Evolutionary conservation across 1,140 invertebrate genomes (phyloP).

Genomic region (Centruroides sculpturatus): DNA sequence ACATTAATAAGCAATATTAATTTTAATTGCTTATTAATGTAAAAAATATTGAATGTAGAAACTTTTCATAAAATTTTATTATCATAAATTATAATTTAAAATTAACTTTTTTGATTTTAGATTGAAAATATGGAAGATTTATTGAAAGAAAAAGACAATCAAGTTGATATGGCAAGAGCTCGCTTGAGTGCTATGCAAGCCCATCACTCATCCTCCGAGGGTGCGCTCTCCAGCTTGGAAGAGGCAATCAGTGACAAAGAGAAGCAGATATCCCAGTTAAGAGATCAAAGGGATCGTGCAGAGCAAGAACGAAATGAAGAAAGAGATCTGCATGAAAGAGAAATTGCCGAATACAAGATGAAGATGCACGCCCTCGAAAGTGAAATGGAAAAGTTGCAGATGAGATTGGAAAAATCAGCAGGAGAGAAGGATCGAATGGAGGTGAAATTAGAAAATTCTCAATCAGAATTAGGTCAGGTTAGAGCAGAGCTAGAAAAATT

Average conservation of each 20-base stretch:
- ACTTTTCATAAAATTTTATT: too few relatives aligned
- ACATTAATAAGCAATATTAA: too few relatives aligned
- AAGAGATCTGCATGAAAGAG: slow-evolving; percentile 78
- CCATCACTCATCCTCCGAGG: slow-evolving; percentile 80
- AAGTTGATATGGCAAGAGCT: slow-evolving; percentile 85
- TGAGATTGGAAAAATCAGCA: slow-evolving; percentile 66
- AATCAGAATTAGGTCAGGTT: slow-evolving; percentile 81
- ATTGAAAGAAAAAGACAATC: slow-evolving; percentile 94
- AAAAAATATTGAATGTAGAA: too few relatives aligned
- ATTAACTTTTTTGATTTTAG: slow-evolving; percentile 62
- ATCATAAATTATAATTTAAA: too few relatives aligned
- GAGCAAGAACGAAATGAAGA: slow-evolving; percentile 94
- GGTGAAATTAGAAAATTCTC: slow-evolving; percentile 76
- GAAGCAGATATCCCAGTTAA: slow-evolving; percentile 81
- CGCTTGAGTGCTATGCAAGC: slow-evolving; percentile 73
- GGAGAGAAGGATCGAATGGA: slow-evolving; percentile 80
- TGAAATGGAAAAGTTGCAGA: slow-evolving; percentile 77
- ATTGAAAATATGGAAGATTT: slow-evolving; percentile 94
- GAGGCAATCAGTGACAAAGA: slow-evolving; percentile 94
- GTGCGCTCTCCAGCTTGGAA: slow-evolving; percentile 78
- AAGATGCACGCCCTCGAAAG: slow-evolving; percentile 77
- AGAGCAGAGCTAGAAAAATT: slow-evolving; percentile 85
- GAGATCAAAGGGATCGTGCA: slow-evolving; percentile 84
- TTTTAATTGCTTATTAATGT: too few relatives aligned
- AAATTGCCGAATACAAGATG: slow-evolving; percentile 88